Percentiles rank a stretch among this genome's conserved stretches.
Conservation (phyloP, 2,797 vertebrate genomes). For the Rhadinocentrus ornatus region DNA sequence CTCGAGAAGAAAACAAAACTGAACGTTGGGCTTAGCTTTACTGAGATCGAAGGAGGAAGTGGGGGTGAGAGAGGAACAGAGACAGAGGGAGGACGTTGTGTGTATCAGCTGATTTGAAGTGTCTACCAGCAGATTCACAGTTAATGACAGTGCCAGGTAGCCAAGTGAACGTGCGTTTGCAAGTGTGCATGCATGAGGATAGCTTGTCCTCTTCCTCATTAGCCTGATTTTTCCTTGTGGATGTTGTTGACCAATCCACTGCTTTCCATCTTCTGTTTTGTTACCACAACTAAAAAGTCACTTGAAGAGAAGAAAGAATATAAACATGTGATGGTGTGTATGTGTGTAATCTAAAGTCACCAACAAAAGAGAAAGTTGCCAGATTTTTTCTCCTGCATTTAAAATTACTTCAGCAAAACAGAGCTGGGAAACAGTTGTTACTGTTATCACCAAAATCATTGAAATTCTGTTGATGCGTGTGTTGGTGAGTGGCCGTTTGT, state of each 20-base stretch:
- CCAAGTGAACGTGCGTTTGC: slow-evolving; percentile 4
- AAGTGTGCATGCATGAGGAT: background rate
- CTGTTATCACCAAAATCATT: background rate
- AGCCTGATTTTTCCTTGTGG: slow-evolving; percentile 4
- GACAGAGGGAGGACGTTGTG: slow-evolving; percentile 35
- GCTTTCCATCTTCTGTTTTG: slow-evolving; percentile 20
- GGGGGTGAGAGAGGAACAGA: slow-evolving; percentile 12
- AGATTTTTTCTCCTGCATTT: too few relatives aligned
- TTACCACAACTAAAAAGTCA: slow-evolving; percentile 17
- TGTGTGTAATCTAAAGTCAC: background rate
- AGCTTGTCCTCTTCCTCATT: slow-evolving; percentile 26
- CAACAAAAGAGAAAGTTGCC: background rate
- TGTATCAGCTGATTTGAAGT: slow-evolving; percentile 67
- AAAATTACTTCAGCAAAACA: too few relatives aligned
- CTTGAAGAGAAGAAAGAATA: background rate
- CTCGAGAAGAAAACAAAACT: slow-evolving; percentile 71
- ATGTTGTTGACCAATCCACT: slow-evolving; percentile 18
- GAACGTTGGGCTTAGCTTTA: slow-evolving; percentile 70
- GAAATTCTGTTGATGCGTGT: background rate
- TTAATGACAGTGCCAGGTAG: slow-evolving; percentile 67
- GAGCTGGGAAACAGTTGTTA: too few relatives aligned
- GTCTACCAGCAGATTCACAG: slow-evolving; percentile 65
- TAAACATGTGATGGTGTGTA: too few relatives aligned
- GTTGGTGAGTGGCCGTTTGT: background rate
- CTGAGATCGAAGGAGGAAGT: slow-evolving; percentile 33